Conservation (phyloP, 2,888 invertebrate genomes). For the Argynnis bischoffii region DNA sequence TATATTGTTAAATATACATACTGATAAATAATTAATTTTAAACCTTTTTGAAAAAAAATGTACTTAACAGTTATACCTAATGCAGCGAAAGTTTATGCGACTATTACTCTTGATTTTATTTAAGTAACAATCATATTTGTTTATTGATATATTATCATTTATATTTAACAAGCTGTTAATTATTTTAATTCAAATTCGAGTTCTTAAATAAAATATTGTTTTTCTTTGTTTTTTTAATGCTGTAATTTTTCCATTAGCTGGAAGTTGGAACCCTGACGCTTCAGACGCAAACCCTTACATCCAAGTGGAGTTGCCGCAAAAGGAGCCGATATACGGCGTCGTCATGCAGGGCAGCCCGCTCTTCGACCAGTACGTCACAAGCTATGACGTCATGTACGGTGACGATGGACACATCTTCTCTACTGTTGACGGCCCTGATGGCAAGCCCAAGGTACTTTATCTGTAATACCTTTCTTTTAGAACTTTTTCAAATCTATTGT, state of each 20-base stretch:
- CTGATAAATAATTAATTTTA: no score
- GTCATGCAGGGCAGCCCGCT: slow-evolving; percentile 86
- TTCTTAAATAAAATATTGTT: neutral
- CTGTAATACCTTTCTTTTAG: neutral
- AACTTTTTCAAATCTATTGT: no score
- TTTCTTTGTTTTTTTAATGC: neutral
- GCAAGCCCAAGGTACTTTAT: slow-evolving; percentile 75
- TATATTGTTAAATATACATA: no score
- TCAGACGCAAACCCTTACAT: slow-evolving; percentile 86
- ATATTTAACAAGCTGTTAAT: no score
- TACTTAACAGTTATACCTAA: no score
- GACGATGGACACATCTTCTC: slow-evolving; percentile 84
- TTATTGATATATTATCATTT: no score
- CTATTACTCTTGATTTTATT: no score
- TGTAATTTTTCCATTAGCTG: slow-evolving; percentile 56
- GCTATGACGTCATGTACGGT: slow-evolving; percentile 88
- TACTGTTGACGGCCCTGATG: slow-evolving; percentile 78
- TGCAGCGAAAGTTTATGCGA: no score
- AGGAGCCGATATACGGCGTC: slow-evolving; percentile 88
- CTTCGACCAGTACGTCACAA: slow-evolving; percentile 88
- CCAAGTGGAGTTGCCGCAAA: slow-evolving; percentile 84
- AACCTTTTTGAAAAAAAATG: no score
- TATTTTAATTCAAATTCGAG: no score
- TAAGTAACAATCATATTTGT: no score
- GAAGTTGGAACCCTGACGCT: slow-evolving; percentile 87